Percentiles rank a stretch among this genome's conserved stretches.
Conservation (phyloP, 2,113 vertebrate species). For the Hystrix cristata region DNA sequence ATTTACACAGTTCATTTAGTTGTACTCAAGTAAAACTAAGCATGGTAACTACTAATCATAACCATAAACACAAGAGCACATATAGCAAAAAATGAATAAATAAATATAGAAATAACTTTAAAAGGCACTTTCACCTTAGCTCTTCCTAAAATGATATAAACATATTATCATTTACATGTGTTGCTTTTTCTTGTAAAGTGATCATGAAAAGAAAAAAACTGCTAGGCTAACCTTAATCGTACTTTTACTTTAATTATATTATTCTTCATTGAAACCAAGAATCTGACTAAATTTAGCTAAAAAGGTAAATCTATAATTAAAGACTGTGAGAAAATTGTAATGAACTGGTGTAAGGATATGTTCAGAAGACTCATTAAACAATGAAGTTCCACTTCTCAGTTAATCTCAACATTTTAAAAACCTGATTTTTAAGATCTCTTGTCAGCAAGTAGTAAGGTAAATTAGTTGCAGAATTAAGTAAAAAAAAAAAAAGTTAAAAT, state of each 20-base stretch:
- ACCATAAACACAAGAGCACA: neutral
- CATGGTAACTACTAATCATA: slow-evolving; percentile 15
- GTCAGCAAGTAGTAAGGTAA: neutral
- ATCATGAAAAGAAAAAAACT: slow-evolving; percentile 44
- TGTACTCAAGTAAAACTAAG: slow-evolving; percentile 29
- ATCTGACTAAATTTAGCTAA: slow-evolving; percentile 2
- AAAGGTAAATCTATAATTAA: slow-evolving; percentile 21
- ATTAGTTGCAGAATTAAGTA: neutral
- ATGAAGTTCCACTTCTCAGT: slow-evolving; percentile 35
- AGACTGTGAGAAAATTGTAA: slow-evolving; percentile 35
- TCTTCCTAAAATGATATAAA: slow-evolving; percentile 9
- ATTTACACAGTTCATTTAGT: slow-evolving; percentile 54
- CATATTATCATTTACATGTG: slow-evolving; percentile 26
- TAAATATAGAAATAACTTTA: neutral
- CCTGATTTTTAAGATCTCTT: neutral
- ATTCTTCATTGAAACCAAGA: neutral
- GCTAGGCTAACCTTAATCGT: neutral
- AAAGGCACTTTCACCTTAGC: neutral
- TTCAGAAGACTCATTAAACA: neutral
- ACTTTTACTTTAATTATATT: slow-evolving; percentile 56
- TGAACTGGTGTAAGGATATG: neutral
- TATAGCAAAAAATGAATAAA: neutral
- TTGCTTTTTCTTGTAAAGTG: neutral
- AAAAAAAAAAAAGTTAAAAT: slow-evolving; percentile 38
- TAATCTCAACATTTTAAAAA: slow-evolving; percentile 44